Percentiles rank a stretch among this genome's conserved stretches.
Evolutionary conservation across 2,113 vertebrate genomes (phyloP).

Genomic region (Calidris pygmaea): DNA sequence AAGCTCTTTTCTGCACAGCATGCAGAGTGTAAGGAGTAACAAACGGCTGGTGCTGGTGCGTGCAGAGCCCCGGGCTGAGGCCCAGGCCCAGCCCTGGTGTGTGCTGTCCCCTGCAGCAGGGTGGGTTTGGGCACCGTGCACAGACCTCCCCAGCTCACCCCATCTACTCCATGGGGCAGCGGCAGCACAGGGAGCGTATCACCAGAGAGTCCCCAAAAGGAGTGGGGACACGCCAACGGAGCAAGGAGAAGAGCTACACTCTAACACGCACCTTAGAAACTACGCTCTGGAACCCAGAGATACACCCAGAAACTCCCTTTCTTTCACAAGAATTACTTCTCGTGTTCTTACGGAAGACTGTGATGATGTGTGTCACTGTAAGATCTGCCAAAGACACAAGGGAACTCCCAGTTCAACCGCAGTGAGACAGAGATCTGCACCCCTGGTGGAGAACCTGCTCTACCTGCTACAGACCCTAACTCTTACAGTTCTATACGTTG

Average conservation of each 20-base stretch:
- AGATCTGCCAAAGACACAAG: neutral
- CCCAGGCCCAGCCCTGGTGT: neutral
- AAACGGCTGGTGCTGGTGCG: neutral
- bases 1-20: slow-evolving; percentile 44
- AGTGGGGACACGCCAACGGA: neutral
- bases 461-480: neutral
- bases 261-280: neutral
- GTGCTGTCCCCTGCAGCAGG: neutral
- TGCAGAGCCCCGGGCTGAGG: neutral
- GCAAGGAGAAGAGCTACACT: neutral
- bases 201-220: neutral
- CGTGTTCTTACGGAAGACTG: neutral
- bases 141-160: neutral
- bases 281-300: neutral
- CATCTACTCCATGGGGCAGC: neutral
- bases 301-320: neutral
- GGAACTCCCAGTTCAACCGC: neutral
- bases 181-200: neutral
- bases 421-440: neutral
- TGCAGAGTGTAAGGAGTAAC: neutral
- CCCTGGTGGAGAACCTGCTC: neutral
- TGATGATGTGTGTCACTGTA: neutral
- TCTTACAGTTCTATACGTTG: no score
- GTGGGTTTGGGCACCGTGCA: neutral
- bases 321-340: neutral